Evolutionary conservation across 2,888 invertebrate genomes (phyloP).

Genomic region (Limnephilus lunatus): DNA sequence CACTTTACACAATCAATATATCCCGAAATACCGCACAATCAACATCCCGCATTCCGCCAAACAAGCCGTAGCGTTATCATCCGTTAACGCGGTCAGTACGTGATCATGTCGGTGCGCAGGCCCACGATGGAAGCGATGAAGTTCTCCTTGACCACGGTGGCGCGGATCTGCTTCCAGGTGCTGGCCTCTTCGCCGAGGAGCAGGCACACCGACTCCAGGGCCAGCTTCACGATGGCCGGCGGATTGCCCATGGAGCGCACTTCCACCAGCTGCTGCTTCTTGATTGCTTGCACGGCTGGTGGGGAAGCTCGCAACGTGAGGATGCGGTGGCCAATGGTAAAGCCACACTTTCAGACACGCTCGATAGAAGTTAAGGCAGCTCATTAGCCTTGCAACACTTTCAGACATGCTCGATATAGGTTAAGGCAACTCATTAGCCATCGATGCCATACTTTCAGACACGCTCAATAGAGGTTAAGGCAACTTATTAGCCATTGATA

Average conservation of each 20-base stretch:
- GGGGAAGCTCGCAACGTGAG: conserved; percentile 18
- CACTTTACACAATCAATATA: background rate
- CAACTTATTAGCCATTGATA: background rate
- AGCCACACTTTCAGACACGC: background rate
- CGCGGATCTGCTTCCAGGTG: conserved; percentile 96
- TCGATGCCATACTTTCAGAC: background rate
- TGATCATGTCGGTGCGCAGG: conserved; percentile 94
- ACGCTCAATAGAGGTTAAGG: background rate
- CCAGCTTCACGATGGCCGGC: conserved; percentile 93
- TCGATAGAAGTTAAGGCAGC: background rate
- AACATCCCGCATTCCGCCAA: background rate
- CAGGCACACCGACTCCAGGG: conserved; percentile 95
- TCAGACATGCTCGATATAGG: background rate
- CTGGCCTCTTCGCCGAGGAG: conserved; percentile 93
- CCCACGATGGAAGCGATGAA: conserved; percentile 96
- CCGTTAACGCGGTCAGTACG: conserved; percentile 76
- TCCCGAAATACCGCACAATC: background rate
- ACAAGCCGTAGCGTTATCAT: background rate
- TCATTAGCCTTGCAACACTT: background rate
- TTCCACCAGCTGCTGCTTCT: conserved; percentile 96
- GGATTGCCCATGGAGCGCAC: conserved; percentile 97
- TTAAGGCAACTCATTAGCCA: background rate
- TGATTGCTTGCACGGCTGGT: conserved; percentile 94
- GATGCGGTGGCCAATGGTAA: background rate
- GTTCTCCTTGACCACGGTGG: conserved; percentile 95